Evolutionary conservation across 2,113 vertebrate species (phyloP).

Genomic region (Amblyopsis rosae): DNA sequence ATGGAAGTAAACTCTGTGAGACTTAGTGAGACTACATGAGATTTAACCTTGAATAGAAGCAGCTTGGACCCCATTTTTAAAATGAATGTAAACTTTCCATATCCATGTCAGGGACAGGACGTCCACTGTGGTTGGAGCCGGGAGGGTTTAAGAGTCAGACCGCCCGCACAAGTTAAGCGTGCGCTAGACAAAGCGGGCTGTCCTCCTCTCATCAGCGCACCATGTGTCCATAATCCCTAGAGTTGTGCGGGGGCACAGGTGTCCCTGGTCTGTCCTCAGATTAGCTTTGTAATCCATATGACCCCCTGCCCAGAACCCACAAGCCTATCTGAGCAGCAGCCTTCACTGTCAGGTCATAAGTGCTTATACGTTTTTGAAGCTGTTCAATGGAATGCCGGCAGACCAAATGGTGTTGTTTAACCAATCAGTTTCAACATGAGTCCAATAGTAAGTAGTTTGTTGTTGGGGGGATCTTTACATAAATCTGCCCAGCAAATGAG

Average conservation of each 20-base stretch:
- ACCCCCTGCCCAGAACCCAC: constrained; percentile 40
- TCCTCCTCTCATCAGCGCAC: constrained; percentile 67
- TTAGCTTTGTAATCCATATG: constrained; percentile 74
- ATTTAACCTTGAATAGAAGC: too few relatives aligned
- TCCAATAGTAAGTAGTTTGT: too few relatives aligned
- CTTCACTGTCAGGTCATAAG: constrained; percentile 26
- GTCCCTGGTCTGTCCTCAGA: constrained; percentile 75
- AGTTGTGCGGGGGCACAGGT: constrained; percentile 73
- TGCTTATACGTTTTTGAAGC: constrained; percentile 64
- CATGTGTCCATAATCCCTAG: constrained; percentile 68
- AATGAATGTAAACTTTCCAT: constrained; percentile 17
- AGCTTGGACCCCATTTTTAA: not conserved
- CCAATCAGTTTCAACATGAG: not conserved
- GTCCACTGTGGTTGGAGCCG: constrained; percentile 12
- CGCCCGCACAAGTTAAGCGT: constrained; percentile 8
- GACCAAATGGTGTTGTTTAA: constrained; percentile 37
- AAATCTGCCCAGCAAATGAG: not conserved
- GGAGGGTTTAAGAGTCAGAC: constrained; percentile 26
- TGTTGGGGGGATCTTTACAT: not conserved
- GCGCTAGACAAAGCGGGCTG: constrained; percentile 29
- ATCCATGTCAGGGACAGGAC: not conserved
- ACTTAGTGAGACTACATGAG: too few relatives aligned
- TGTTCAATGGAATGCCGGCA: constrained; percentile 53
- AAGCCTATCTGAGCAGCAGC: constrained; percentile 34
- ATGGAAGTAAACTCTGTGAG: too few relatives aligned